Percentiles rank a stretch among this genome's conserved stretches.
These are phyloP conservation scores for Phanerotoma sp. DNA, from an alignment of 2,888 invertebrate genomes.

Conservation along the genomic window DNA sequence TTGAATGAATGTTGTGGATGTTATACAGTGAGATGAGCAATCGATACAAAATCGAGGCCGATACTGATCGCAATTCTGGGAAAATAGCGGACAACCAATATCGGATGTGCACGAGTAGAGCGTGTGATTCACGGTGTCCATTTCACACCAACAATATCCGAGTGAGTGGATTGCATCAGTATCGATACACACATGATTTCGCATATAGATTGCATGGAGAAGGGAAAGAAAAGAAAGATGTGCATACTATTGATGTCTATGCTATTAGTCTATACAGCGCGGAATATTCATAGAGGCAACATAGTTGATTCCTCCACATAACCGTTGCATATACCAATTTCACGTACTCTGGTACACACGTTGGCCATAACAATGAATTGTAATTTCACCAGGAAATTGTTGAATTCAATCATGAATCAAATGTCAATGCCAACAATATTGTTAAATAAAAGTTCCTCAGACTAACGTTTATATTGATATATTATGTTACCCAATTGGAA, in stretches of 20 bases:
- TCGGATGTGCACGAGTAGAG: conserved; percentile 14
- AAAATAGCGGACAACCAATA: conserved; percentile 2
- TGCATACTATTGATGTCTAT: neutral
- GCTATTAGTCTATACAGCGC: no score
- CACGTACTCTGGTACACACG: no score
- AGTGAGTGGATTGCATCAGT: conserved; percentile 6
- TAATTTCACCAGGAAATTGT: no score
- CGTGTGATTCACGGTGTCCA: conserved; percentile 19
- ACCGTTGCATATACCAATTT: no score
- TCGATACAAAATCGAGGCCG: neutral
- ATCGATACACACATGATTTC: conserved; percentile 4
- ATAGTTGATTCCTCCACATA: no score
- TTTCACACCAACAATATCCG: conserved; percentile 17
- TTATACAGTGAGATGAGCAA: neutral
- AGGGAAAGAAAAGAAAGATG: neutral
- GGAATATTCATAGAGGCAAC: no score
- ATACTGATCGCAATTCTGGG: conserved; percentile 1
- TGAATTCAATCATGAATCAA: no score
- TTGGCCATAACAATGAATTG: no score
- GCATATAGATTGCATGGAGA: neutral
- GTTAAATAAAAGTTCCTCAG: no score
- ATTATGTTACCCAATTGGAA: no score
- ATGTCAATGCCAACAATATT: no score
- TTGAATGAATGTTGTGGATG: neutral
- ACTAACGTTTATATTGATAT: no score